Conservation (phyloP, 2,113 vertebrate genomes). For the Serinus canaria region DNA sequence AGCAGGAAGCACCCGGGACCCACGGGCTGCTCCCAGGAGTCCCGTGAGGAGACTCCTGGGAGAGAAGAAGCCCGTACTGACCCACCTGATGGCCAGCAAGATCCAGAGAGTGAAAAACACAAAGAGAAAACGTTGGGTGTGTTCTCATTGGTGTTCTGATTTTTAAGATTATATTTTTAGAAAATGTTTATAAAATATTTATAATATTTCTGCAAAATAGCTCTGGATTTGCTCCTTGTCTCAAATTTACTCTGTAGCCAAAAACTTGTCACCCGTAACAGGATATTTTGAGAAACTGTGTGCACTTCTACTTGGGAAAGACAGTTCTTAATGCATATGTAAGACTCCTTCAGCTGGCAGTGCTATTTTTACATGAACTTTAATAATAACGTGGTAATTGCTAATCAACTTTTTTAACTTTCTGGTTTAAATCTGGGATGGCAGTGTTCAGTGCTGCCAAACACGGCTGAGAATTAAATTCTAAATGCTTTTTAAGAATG, state of each 20-base stretch:
- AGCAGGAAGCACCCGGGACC: constrained; percentile 64
- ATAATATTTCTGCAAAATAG: neutral
- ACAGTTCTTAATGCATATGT: neutral
- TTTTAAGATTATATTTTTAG: neutral
- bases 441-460: neutral
- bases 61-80: constrained; percentile 85
- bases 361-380: neutral
- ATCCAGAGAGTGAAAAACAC: constrained; percentile 77
- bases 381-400: neutral
- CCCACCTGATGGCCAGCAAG: constrained; percentile 84
- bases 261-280: neutral
- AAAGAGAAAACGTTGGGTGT: constrained; percentile 89
- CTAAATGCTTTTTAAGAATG: neutral
- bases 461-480: neutral
- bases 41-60: constrained; percentile 86
- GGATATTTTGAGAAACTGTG: neutral
- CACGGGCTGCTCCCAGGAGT: constrained; percentile 72
- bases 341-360: neutral
- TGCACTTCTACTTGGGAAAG: neutral
- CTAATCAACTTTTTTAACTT: neutral
- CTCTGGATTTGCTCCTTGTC: neutral
- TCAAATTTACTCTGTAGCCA: neutral
- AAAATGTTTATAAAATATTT: neutral
- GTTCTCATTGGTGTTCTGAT: neutral
- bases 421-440: neutral